A percentile compares a stretch with the other conserved stretches of the same genome.
These are phyloP conservation scores for Caenorhabditis auriculariae DNA, from an alignment of 2,888 invertebrate species.

Conservation along the genomic window DNA sequence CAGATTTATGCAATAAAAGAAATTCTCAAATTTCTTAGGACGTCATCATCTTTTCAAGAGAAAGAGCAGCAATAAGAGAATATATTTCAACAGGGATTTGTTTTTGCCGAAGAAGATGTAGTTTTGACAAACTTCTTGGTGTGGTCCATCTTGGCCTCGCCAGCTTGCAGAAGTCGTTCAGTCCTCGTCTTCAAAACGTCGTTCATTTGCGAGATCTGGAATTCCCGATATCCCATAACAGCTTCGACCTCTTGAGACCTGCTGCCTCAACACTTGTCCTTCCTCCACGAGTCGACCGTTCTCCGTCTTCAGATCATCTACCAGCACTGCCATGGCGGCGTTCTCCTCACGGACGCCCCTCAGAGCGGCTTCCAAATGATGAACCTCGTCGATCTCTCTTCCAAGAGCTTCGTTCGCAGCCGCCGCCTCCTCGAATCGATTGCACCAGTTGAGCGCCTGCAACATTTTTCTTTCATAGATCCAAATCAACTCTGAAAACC, in stretches of 20 bases:
- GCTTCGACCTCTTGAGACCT: neutral
- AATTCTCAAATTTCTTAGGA: too few relatives aligned
- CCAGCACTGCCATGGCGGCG: neutral
- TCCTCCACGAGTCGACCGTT: neutral
- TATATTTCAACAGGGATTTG: too few relatives aligned
- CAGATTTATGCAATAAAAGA: too few relatives aligned
- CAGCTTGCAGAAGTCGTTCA: neutral
- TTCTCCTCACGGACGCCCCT: neutral
- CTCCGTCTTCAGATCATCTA: neutral
- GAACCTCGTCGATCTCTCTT: neutral
- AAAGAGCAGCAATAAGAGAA: neutral
- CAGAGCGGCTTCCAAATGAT: neutral
- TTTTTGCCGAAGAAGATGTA: too few relatives aligned
- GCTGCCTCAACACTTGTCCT: neutral
- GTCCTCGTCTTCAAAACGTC: neutral
- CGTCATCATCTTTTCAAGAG: neutral
- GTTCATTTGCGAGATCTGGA: neutral
- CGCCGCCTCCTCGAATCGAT: neutral
- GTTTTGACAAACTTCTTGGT: neutral
- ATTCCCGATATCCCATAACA: neutral
- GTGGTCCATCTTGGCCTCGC: neutral
- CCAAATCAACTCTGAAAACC: too few relatives aligned
- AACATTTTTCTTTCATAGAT: too few relatives aligned
- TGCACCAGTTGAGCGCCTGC: neutral
- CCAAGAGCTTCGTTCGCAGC: neutral